Base-by-base conservation (phyloP, 2,888 invertebrate genomes). In the Pachydiplax longipennis region DNA sequence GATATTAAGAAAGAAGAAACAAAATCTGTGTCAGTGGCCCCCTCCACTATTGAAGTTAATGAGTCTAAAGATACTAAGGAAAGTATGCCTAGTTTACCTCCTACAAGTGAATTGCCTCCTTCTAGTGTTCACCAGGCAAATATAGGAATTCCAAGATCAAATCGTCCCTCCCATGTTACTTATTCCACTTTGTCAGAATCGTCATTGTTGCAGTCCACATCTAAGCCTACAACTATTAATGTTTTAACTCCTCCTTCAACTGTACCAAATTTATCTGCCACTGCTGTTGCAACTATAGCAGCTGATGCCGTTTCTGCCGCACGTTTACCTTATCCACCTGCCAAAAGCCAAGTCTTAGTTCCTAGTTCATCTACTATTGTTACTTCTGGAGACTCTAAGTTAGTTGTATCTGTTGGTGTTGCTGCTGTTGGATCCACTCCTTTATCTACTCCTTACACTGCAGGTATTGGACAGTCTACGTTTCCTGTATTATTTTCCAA, bases 41-140 rank as follows among this genome's bases (percentile, higher is more conserved):
- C 61, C n/a, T 22, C 40, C n/a, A n/a, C 35, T 1, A 15, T 37
- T 37, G 12, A 37, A 6, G 37, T 37, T 13, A 37, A 58, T 35
- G 87, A 87, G 3, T 61, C 65, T 2, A 87, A 37, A 87, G 61
- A 37, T n/a, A 61, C 37, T 37, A 87, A 13, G n/a, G 37, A 65
- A n/a, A 87, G n/a, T n/a, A 37, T 87, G 18, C 87, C 87, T 53
- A 37, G 37, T 80, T 22, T 91, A 61, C 90, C 91, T 73, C 95
- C 95, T 0, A 94, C 94, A 31, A 94, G 94, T 0, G 96, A 95
- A 92, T 95, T 96, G 0, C 93, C 93, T 58, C 92, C 93, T 53
- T 93, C 93, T 22, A 93, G 93, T 91, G 92, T 93, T 35, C 93
- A 93, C 91, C 94, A 93, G 91, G 92, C 93, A 4, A 93, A 93